These are phyloP conservation scores for Ylistrum balloti DNA, from an alignment of 1,140 invertebrate genomes.

Conservation along the genomic window DNA sequence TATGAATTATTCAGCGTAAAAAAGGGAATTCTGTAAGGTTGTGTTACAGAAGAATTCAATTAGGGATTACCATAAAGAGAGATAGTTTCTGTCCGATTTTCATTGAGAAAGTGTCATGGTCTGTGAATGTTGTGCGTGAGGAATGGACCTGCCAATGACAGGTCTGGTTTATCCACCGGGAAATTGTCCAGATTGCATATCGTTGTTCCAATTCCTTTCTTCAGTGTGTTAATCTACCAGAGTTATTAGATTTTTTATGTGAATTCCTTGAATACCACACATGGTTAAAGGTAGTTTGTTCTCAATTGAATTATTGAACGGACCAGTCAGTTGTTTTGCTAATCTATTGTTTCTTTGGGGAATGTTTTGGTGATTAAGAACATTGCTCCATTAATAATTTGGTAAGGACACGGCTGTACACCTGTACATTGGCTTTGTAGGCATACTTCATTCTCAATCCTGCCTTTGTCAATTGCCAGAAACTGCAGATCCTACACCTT, in stretches of 20 bases:
- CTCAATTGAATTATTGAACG: slow-evolving; percentile 34
- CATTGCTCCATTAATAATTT: slow-evolving; percentile 36
- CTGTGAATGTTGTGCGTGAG: not conserved
- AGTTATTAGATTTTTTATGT: not conserved
- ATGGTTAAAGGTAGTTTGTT: not conserved
- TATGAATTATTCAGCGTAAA: slow-evolving; percentile 40
- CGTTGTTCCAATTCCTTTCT: not conserved
- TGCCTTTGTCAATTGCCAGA: not conserved
- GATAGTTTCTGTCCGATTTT: not conserved
- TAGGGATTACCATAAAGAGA: not conserved
- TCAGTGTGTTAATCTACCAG: not conserved
- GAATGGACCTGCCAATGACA: not conserved
- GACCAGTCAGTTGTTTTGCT: not conserved
- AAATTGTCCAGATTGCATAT: not conserved
- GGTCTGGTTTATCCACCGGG: not conserved
- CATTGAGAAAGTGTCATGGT: slow-evolving; percentile 21
- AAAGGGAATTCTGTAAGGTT: slow-evolving; percentile 16
- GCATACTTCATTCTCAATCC: not conserved
- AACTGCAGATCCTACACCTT: not conserved
- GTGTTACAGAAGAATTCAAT: not conserved
- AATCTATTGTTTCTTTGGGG: not conserved
- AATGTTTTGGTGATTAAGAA: not conserved
- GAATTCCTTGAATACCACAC: not conserved
- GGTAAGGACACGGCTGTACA: not conserved
- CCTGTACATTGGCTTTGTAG: not conserved